Evolutionary conservation across 2,888 invertebrate species (phyloP).

Genomic region (Scaptomyza flava): DNA sequence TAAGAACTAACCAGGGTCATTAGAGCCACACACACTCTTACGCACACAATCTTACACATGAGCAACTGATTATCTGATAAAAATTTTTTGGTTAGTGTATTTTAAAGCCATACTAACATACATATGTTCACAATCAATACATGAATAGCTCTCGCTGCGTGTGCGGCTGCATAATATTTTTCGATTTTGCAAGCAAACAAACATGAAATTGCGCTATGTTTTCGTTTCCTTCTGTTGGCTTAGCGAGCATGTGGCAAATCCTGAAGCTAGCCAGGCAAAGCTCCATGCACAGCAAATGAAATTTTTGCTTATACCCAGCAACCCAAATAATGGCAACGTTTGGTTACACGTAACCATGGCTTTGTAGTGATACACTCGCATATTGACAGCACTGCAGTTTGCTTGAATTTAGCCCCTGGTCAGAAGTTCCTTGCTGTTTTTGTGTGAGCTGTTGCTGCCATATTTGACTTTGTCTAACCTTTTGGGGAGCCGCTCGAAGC

Average conservation of each 20-base stretch:
- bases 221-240: constrained; percentile 45
- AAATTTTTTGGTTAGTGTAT: constrained; percentile 21
- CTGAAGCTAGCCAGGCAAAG: constrained; percentile 15
- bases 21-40: constrained; percentile 38
- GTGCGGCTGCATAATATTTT: constrained; percentile 70
- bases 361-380: constrained; percentile 18
- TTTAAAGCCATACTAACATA: constrained; percentile 30
- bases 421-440: constrained; percentile 31
- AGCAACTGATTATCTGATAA: constrained; percentile 32
- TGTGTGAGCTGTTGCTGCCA: constrained; percentile 39
- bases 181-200: constrained; percentile 61
- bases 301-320: constrained; percentile 29
- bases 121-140: constrained; percentile 40
- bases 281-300: constrained; percentile 43
- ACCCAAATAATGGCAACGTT: constrained; percentile 6
- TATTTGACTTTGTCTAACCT: constrained; percentile 67
- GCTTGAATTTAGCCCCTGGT: constrained; percentile 53
- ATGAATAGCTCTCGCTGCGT: constrained; percentile 33
- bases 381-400: constrained; percentile 48
- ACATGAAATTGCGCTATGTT: constrained; percentile 64
- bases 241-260: constrained; percentile 26
- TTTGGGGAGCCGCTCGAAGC: constrained; percentile 24
- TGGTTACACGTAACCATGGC: neutral
- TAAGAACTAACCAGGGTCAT: constrained; percentile 49
- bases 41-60: neutral